Percentiles rank a stretch among this genome's conserved stretches.
Evolutionary conservation across 2,797 vertebrate species (phyloP).

Genomic region (Leontopithecus rosalia): DNA sequence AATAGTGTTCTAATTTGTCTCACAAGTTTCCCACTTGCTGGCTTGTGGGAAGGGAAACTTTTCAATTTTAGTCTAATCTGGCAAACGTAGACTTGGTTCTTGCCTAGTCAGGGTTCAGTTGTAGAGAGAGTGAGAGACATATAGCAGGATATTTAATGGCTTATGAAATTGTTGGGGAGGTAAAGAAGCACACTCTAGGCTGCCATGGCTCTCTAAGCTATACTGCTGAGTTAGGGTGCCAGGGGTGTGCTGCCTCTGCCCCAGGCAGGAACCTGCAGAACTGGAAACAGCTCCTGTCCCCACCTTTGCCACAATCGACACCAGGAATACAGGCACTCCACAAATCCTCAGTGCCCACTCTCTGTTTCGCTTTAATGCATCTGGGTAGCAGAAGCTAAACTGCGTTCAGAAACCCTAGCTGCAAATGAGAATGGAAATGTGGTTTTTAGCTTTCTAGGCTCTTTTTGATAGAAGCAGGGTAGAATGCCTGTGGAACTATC

Average conservation of each 20-base stretch:
- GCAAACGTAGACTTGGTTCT: background rate
- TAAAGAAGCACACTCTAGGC: background rate
- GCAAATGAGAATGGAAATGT: background rate
- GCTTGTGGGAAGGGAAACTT: background rate
- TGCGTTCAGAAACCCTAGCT: background rate
- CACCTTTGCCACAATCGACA: background rate
- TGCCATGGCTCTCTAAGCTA: background rate
- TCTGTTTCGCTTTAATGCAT: background rate
- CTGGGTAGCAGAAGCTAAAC: background rate
- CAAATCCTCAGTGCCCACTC: background rate
- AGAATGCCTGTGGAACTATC: background rate
- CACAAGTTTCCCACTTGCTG: background rate
- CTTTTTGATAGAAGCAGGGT: accelerated
- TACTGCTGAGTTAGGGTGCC: background rate
- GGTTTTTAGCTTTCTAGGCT: background rate
- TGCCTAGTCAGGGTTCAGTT: background rate
- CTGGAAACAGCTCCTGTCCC: background rate
- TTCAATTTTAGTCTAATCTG: slow-evolving; percentile 12
- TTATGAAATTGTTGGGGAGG: background rate
- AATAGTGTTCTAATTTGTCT: background rate
- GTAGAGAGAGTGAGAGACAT: background rate
- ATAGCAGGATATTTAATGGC: background rate
- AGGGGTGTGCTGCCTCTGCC: background rate
- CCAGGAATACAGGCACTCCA: background rate
- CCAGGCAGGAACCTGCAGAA: background rate